Conservation (phyloP, 2,888 invertebrate genomes). For the Cerceris ruficornis region DNA sequence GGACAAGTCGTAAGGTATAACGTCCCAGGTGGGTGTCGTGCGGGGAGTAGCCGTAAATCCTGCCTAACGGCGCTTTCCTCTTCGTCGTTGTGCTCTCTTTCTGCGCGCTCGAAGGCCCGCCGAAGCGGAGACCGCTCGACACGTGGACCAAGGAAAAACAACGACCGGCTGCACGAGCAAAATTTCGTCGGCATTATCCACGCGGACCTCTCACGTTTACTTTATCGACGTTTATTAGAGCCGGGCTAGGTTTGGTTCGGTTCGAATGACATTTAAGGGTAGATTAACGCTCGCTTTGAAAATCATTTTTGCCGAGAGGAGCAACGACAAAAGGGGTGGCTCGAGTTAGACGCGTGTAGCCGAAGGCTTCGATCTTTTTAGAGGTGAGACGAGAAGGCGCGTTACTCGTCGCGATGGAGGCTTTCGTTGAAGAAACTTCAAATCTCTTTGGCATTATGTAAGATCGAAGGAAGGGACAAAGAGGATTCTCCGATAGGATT, state of each 20-base stretch:
- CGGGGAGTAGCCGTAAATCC: conserved; percentile 41
- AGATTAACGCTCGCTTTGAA: neutral
- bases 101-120: conserved; percentile 50
- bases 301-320: conserved; percentile 6
- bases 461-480: too few species aligned
- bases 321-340: neutral
- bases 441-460: too few species aligned
- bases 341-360: too few species aligned
- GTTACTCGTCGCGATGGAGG: too few species aligned
- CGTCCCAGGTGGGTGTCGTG: conserved; percentile 34
- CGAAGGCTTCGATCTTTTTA: too few species aligned
- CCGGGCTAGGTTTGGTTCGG: neutral
- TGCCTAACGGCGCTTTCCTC: conserved; percentile 30
- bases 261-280: neutral
- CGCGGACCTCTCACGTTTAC: neutral
- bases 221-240: neutral
- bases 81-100: conserved; percentile 48
- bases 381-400: too few species aligned
- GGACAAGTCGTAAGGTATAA: conserved; percentile 58
- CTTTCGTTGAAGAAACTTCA: too few species aligned
- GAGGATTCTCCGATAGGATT: too few species aligned
- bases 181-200: conserved; percentile 16
- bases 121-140: conserved; percentile 41
- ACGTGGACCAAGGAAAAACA: conserved; percentile 35
- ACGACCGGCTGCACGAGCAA: conserved; percentile 1